These are phyloP conservation scores for Diglossa brunneiventris DNA, from an alignment of 2,113 vertebrate genomes.

Conservation along the genomic window DNA sequence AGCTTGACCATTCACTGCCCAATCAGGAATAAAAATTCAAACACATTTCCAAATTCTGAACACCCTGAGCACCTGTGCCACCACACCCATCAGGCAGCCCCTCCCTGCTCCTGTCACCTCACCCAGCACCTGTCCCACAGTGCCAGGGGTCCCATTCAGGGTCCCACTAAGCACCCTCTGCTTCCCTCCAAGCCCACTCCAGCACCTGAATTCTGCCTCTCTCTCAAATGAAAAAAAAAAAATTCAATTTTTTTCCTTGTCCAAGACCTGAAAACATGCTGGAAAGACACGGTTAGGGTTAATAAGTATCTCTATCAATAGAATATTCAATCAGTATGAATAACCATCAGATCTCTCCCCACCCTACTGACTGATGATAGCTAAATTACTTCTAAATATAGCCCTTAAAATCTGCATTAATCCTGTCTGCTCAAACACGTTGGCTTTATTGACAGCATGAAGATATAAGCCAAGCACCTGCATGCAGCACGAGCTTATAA, in stretches of 20 bases:
- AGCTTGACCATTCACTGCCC: not conserved
- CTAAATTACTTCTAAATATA: conserved; percentile 84
- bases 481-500: conserved; percentile 44
- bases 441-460: conserved; percentile 73
- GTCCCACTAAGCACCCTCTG: not conserved
- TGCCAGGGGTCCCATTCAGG: fast-evolving
- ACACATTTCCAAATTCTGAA: not conserved
- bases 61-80: not conserved
- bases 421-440: conserved; percentile 72
- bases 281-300: conserved; percentile 56
- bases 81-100: not conserved
- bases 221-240: not conserved
- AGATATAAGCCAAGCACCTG: conserved; percentile 72
- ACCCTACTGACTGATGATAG: conserved; percentile 78
- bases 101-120: not conserved
- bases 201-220: not conserved
- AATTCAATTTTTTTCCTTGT: not conserved
- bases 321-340: conserved; percentile 76
- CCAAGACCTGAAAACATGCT: not conserved
- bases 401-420: conserved; percentile 76
- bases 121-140: not conserved
- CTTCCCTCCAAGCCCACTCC: not conserved
- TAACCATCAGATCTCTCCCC: conserved; percentile 73
- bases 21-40: not conserved
- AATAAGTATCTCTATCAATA: conserved; percentile 67